Percentiles rank a stretch among this genome's conserved stretches.
These are phyloP conservation scores for Hololepta plana DNA, from an alignment of 2,888 invertebrate genomes.

Conservation along the genomic window DNA sequence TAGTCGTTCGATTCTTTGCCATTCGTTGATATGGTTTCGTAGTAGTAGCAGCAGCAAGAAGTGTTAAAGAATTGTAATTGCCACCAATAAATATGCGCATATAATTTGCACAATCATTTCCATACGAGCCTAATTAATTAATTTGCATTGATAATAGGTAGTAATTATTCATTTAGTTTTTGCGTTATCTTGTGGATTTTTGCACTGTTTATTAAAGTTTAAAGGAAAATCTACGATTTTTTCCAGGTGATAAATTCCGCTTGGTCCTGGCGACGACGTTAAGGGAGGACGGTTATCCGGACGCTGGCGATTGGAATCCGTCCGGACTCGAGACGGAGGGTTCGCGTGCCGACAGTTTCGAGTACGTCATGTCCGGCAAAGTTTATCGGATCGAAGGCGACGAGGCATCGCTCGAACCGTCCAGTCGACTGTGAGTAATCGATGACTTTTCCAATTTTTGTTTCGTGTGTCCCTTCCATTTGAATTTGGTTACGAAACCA, in stretches of 20 bases:
- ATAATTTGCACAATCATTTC: too few relatives aligned
- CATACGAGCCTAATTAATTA: neutral
- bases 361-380: slow-evolving; percentile 98
- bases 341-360: slow-evolving; percentile 89
- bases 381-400: slow-evolving; percentile 94
- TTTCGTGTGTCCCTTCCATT: slow-evolving; percentile 1
- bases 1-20: too few relatives aligned
- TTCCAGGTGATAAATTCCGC: slow-evolving; percentile 44
- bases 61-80: too few relatives aligned
- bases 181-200: slow-evolving; percentile 2
- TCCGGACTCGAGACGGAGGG: slow-evolving; percentile 58
- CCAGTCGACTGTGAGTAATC: slow-evolving; percentile 49
- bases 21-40: too few relatives aligned
- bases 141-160: neutral
- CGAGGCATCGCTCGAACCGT: slow-evolving; percentile 72
- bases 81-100: too few relatives aligned
- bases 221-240: neutral
- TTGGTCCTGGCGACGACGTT: slow-evolving; percentile 88
- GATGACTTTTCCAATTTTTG: slow-evolving; percentile 3
- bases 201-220: slow-evolving; percentile 1
- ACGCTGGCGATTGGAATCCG: slow-evolving; percentile 90
- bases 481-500: neutral
- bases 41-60: too few relatives aligned
- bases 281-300: slow-evolving; percentile 91
- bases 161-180: slow-evolving; percentile 12